Evolutionary conservation across 2,113 vertebrate genomes (phyloP), one percentile per base, ranked within the genome.

Genomic region (Machaerirhynchus nigripectus): DNA sequence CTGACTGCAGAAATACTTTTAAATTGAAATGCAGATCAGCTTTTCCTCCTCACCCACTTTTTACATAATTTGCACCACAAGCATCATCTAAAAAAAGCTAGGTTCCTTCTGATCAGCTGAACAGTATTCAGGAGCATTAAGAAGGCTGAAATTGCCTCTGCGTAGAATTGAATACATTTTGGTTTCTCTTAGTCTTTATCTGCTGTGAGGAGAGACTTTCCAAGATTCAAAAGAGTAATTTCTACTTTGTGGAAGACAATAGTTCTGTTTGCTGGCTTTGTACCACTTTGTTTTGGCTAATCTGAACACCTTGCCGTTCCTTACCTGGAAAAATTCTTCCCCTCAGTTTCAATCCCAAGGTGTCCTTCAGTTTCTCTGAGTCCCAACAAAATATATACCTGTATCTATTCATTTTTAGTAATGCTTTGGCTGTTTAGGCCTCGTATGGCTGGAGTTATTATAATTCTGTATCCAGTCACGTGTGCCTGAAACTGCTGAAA

Each of bases 21-120:
- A 92, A 80, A 59, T 84, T 93, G 90, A 93, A 96, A 95, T 94
- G 90, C 88, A 84, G 64, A 93, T 82, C 46, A 77, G 82, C 50
- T 83, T 93, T 93, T 79, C 70, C 86, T 90, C 37, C 59, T 84
- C 82, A 88, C 55, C 81, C 78, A 65, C 93, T 93, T 96, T 94
- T 86, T 83, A 91, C 76, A 89, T 94, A 88, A 94, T 90, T 94
- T 90, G 39, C 71, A 96, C 87, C 63, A 93, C 71, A 76, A 93
- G 78, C 79, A 60, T 90, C 59, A 40, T 88, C 87, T 78, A 89
- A 94, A 87, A 95, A 95, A 89, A 94, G 61, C 69, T 79, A 33
- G 31, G 20, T 95, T 96, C 20, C 68, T 91, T 94, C 64, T 95
- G 64, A 96, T 94, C 64, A 86, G 46, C 79, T 90, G 59, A 79